Conservation (phyloP, 2,113 vertebrate genomes). For the Suricata suricatta region DNA sequence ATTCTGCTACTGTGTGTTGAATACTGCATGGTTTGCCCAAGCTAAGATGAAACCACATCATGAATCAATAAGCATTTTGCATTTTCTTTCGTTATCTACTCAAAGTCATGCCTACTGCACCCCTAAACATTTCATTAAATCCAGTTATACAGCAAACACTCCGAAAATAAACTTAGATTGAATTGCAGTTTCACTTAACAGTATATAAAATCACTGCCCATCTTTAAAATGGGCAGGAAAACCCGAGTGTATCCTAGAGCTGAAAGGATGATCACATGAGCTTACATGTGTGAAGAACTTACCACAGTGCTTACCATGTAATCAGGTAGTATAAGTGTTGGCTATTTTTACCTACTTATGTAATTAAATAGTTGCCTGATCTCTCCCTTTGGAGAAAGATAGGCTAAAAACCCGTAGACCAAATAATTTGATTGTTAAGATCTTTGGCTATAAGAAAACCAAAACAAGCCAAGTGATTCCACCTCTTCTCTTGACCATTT, state of each 20-base stretch:
- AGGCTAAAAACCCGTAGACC: neutral
- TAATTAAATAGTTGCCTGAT: neutral
- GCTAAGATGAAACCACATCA: too few species aligned
- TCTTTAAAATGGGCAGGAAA: neutral
- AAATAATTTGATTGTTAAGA: slow-evolving; percentile 16
- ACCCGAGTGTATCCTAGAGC: neutral
- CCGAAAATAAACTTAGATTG: too few species aligned
- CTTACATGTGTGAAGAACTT: neutral
- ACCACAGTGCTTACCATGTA: neutral
- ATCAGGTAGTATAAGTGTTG: neutral
- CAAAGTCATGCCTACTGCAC: too few species aligned
- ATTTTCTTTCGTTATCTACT: too few species aligned
- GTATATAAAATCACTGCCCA: too few species aligned
- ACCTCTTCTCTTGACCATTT: neutral
- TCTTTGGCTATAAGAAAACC: neutral
- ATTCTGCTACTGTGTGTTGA: too few species aligned
- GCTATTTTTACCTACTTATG: neutral
- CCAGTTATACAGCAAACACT: too few species aligned
- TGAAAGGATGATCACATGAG: neutral
- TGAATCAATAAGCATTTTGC: too few species aligned
- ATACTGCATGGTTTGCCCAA: too few species aligned
- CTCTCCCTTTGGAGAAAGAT: neutral
- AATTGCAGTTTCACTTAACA: too few species aligned
- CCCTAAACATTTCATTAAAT: too few species aligned
- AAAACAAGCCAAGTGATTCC: neutral